Evolutionary conservation across 2,888 invertebrate genomes (phyloP).

Genomic region (Ophion obscuratus): DNA sequence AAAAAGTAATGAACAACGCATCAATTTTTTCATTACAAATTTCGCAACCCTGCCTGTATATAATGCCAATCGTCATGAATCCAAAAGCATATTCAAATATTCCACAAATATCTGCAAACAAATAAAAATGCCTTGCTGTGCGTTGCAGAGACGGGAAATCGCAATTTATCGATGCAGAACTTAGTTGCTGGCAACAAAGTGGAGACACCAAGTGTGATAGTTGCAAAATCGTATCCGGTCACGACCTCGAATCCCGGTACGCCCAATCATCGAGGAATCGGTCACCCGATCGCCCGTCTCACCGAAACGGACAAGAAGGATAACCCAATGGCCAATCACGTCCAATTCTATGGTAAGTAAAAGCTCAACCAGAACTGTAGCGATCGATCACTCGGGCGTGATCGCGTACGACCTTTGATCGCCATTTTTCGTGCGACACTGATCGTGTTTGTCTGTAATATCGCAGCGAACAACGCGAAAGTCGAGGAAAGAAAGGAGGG

Average conservation of each 20-base stretch:
- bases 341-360: constrained; percentile 79
- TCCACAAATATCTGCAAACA: too few relatives aligned
- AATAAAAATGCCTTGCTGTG: constrained; percentile 16
- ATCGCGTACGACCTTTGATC: neutral
- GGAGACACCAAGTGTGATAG: constrained; percentile 86
- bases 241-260: constrained; percentile 78
- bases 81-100: too few relatives aligned
- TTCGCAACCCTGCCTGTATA: too few relatives aligned
- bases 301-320: constrained; percentile 79
- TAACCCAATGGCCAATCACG: constrained; percentile 76
- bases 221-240: constrained; percentile 84
- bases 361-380: neutral
- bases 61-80: too few relatives aligned
- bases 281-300: constrained; percentile 80
- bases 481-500: constrained; percentile 78
- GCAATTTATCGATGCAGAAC: constrained; percentile 79
- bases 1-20: too few relatives aligned
- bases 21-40: too few relatives aligned
- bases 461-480: constrained; percentile 77
- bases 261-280: constrained; percentile 79
- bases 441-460: neutral
- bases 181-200: constrained; percentile 78
- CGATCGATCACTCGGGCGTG: neutral
- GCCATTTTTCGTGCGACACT: neutral
- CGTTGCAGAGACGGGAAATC: constrained; percentile 77